Percentiles rank a stretch among this genome's conserved stretches.
Evolutionary conservation across 2,113 vertebrate species (phyloP).

Genomic region (Sinocyclocheilus maitianheensis): DNA sequence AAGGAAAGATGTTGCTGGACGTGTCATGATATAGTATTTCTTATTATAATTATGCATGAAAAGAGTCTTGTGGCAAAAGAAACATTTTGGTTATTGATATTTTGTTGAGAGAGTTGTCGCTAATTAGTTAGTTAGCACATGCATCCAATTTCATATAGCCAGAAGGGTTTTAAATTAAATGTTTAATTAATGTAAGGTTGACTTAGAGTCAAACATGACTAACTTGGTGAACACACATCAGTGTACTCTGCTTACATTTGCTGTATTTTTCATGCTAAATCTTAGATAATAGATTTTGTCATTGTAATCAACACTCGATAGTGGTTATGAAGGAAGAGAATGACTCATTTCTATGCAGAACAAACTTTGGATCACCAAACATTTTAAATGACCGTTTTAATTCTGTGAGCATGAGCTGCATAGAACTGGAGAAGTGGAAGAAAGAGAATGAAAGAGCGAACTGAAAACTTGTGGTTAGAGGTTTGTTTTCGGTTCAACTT

Average conservation of each 20-base stretch:
- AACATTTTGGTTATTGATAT: background rate
- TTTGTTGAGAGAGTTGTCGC: background rate
- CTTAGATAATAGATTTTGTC: conserved; percentile 4
- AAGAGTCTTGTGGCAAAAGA: background rate
- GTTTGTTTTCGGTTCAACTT: conserved; percentile 53
- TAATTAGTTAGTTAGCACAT: background rate
- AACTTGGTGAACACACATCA: background rate
- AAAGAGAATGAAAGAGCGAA: conserved; percentile 13
- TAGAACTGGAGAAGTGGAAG: background rate
- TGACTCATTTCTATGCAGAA: conserved; percentile 11
- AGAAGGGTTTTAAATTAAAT: background rate
- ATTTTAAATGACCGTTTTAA: conserved; percentile 34
- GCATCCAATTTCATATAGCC: background rate
- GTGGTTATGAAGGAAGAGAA: background rate
- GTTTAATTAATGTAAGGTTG: background rate
- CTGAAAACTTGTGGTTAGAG: conserved; percentile 32
- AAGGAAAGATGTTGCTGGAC: too few relatives aligned
- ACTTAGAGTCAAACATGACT: background rate
- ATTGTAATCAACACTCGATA: background rate
- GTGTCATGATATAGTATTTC: background rate
- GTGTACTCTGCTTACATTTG: background rate
- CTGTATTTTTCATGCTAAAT: background rate
- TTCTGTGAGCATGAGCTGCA: conserved; percentile 20
- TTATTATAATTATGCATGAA: conserved; percentile 16
- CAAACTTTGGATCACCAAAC: background rate